phyloP scores from a whole-genome alignment of 2,888 invertebrate species.

The Lepas anatifera region DNA sequence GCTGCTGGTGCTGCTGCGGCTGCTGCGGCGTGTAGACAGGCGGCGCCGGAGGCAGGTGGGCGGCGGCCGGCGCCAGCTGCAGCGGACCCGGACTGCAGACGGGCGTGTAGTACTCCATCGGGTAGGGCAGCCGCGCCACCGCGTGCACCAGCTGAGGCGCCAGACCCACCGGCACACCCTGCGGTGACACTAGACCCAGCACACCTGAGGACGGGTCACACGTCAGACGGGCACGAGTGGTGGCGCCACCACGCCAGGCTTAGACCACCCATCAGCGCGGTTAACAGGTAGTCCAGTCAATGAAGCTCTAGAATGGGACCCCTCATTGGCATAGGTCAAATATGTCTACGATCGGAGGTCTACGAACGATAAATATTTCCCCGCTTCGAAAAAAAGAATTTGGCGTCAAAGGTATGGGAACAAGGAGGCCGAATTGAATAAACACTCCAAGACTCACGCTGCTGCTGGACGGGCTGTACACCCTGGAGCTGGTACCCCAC shows the following conservation, averaged over 20 bases:
- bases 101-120: neutral
- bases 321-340: no score
- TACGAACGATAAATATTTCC: no score
- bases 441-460: neutral
- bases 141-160: neutral
- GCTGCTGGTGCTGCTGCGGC: no score
- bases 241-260: no score
- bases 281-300: no score
- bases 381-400: no score
- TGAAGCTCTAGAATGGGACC: no score
- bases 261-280: no score
- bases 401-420: no score
- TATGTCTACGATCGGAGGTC: no score
- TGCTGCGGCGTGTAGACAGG: neutral
- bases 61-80: neutral
- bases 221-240: neutral
- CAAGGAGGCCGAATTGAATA: no score
- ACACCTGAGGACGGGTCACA: neutral
- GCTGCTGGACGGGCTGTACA: neutral
- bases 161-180: neutral
- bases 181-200: neutral
- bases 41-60: neutral
- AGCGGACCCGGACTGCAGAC: neutral
- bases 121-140: slow-evolving; percentile 5
- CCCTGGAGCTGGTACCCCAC: neutral